These are phyloP conservation scores for Eolophus roseicapilla DNA, from an alignment of 2,113 vertebrate genomes.

Conservation along the genomic window DNA sequence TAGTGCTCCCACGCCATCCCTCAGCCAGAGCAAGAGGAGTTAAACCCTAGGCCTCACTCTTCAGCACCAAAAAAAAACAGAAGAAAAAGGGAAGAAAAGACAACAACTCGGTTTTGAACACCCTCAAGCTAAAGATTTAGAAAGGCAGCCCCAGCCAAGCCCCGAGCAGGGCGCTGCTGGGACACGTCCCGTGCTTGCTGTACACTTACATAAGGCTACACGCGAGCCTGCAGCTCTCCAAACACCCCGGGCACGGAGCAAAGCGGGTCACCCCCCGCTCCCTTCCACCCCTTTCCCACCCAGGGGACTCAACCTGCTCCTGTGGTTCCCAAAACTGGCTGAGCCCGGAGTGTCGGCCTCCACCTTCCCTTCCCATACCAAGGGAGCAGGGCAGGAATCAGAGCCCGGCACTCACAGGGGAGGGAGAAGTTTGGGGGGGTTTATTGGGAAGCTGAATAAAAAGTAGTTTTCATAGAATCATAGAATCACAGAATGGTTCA, in stretches of 20 bases:
- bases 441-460: neutral
- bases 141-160: conserved; percentile 11
- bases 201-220: neutral
- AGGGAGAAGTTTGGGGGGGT: neutral
- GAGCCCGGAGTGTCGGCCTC: fast-evolving
- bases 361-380: neutral
- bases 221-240: neutral
- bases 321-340: neutral
- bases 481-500: neutral
- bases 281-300: neutral
- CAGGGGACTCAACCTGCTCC: fast-evolving
- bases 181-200: neutral
- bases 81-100: neutral
- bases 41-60: neutral
- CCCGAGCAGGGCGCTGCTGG: neutral
- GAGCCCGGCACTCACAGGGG: neutral
- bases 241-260: neutral
- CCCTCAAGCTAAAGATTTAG: conserved; percentile 37
- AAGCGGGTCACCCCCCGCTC: neutral
- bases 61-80: neutral
- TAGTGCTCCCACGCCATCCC: neutral
- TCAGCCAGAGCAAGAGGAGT: neutral
- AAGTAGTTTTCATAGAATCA: neutral
- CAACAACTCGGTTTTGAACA: neutral
- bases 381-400: neutral